Percentiles rank a stretch among this genome's conserved stretches.
These are phyloP conservation scores for Odontophorus gujanensis DNA, from an alignment of 2,113 vertebrate species.

Conservation along the genomic window DNA sequence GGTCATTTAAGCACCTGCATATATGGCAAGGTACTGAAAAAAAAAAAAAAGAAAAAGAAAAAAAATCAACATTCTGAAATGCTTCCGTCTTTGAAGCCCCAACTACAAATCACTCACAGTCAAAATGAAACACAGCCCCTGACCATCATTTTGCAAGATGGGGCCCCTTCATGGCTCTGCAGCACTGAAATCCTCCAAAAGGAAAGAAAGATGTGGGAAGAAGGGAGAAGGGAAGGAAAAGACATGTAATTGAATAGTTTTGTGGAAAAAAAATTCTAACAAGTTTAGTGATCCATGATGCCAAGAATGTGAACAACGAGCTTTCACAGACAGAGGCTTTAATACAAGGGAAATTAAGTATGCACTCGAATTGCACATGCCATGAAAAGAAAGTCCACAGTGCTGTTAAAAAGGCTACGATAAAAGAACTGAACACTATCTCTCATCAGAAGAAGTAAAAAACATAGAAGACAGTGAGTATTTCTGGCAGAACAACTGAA, in stretches of 20 bases:
- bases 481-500: not conserved
- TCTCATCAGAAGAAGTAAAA: not conserved
- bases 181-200: not conserved
- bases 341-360: not conserved
- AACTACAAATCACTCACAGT: fast-evolving
- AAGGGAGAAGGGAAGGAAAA: not conserved
- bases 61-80: not conserved
- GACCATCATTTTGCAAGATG: not conserved
- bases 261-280: not conserved
- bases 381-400: not conserved
- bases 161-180: not conserved
- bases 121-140: not conserved
- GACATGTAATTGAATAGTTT: not conserved
- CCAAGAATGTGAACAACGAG: not conserved
- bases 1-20: not conserved
- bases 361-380: not conserved
- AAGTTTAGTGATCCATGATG: not conserved
- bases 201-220: not conserved
- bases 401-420: not conserved
- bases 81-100: not conserved
- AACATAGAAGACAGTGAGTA: not conserved
- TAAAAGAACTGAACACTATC: not conserved
- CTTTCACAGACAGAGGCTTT: not conserved
- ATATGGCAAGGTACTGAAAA: not conserved
- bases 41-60: not conserved